Conservation (phyloP, 2,113 vertebrate species). For the Carassius carassius region DNA sequence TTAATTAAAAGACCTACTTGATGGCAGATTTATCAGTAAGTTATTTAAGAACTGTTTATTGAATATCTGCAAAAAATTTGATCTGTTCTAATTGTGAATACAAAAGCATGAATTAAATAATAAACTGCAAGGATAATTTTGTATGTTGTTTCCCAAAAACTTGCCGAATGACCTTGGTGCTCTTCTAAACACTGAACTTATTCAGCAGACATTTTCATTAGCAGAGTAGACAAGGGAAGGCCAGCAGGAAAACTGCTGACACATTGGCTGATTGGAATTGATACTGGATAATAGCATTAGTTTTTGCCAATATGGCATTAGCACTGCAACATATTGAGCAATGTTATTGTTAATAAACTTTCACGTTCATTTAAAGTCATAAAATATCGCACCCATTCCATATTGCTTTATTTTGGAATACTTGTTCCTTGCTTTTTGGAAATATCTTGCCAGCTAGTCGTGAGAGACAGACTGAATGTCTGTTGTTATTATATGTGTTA, state of each 20-base stretch:
- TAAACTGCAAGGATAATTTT: not conserved
- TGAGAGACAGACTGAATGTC: not conserved
- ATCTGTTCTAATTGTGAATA: not conserved
- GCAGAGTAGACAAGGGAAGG: constrained; percentile 19
- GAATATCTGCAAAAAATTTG: not conserved
- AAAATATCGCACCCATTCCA: not conserved
- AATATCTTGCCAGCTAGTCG: not conserved
- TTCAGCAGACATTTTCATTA: constrained; percentile 48
- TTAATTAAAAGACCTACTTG: not conserved
- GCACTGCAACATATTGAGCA: not conserved
- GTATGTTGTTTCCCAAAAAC: not conserved
- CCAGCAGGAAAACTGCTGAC: constrained; percentile 39
- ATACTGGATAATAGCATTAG: not conserved
- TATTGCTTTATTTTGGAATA: not conserved
- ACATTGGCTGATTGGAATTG: constrained; percentile 10
- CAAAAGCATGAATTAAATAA: not conserved
- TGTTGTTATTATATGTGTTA: not conserved
- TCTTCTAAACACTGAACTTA: constrained; percentile 22
- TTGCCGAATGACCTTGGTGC: constrained; percentile 44
- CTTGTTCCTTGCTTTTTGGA: not conserved
- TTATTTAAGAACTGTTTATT: not conserved
- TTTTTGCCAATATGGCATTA: constrained; percentile 1
- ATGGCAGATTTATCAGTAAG: not conserved
- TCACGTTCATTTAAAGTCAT: not conserved
- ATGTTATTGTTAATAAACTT: not conserved